These are phyloP conservation scores for Ecliptopera silaceata DNA, from an alignment of 2,888 invertebrate species.

Conservation along the genomic window DNA sequence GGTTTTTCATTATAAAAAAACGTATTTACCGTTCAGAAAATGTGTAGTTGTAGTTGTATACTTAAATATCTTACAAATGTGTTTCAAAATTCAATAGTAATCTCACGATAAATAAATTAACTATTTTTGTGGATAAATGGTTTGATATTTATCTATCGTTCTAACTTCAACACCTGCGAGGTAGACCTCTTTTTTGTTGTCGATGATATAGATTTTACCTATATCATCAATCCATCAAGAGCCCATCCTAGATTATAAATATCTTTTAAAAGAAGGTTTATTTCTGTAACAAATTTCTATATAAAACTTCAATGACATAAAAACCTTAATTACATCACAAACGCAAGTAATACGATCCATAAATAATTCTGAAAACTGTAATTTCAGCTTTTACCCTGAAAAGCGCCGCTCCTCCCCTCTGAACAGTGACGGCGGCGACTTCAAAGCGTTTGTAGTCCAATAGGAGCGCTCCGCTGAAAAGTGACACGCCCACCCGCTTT, in stretches of 20 bases:
- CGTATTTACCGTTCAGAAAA: too few relatives aligned
- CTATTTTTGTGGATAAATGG: too few relatives aligned
- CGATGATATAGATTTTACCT: too few relatives aligned
- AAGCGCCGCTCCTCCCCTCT: constrained; percentile 68
- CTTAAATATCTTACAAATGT: too few relatives aligned
- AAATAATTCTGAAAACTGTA: constrained; percentile 49
- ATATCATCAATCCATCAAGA: too few relatives aligned
- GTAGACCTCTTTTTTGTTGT: too few relatives aligned
- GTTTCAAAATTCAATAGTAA: too few relatives aligned
- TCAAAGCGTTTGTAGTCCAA: constrained; percentile 61
- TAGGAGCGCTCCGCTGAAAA: constrained; percentile 67
- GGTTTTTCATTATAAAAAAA: neutral
- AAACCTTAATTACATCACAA: constrained; percentile 33
- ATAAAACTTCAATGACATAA: neutral
- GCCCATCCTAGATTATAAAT: too few relatives aligned
- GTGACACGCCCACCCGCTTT: constrained; percentile 79
- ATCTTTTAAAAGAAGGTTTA: neutral
- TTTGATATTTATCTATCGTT: too few relatives aligned
- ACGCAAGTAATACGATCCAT: constrained; percentile 38
- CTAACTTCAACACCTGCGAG: too few relatives aligned
- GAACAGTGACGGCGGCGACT: constrained; percentile 60
- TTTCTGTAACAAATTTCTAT: neutral
- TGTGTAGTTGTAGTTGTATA: too few relatives aligned
- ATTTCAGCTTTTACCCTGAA: constrained; percentile 57
- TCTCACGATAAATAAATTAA: too few relatives aligned